Evolutionary conservation across 2,113 vertebrate species (phyloP).

Genomic region (Xiphorhynchus elegans): DNA sequence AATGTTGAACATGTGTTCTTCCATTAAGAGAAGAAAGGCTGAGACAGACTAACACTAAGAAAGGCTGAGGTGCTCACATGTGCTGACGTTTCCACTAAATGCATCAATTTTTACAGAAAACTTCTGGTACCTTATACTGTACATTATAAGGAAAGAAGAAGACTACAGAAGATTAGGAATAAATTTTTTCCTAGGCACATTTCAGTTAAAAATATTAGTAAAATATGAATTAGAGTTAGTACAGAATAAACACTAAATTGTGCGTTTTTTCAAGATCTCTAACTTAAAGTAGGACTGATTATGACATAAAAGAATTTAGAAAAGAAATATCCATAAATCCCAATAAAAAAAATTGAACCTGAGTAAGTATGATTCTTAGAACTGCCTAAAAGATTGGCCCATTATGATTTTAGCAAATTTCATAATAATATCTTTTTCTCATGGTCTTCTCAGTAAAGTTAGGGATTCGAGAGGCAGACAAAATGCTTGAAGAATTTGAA

Average conservation of each 20-base stretch:
- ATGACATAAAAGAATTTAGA: neutral
- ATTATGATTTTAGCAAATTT: neutral
- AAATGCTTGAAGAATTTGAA: neutral
- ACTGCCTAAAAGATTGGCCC: neutral
- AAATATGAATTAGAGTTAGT: neutral
- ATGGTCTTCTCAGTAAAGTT: neutral
- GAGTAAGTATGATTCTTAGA: neutral
- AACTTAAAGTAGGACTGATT: neutral
- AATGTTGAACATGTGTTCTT: neutral
- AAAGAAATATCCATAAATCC: neutral
- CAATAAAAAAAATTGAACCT: neutral
- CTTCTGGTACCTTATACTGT: neutral
- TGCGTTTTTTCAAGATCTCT: neutral
- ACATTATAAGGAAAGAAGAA: neutral
- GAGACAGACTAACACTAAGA: neutral
- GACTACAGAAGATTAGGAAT: neutral
- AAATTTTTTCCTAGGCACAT: neutral
- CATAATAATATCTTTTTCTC: neutral
- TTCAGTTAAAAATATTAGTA: neutral
- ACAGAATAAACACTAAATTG: neutral
- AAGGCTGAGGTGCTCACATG: neutral
- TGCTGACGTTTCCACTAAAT: neutral
- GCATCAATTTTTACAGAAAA: neutral
- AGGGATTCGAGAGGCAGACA: neutral
- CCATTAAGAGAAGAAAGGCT: neutral